These are phyloP conservation scores for Athripsodes cinereus DNA, from an alignment of 2,888 invertebrate species.

Conservation along the genomic window DNA sequence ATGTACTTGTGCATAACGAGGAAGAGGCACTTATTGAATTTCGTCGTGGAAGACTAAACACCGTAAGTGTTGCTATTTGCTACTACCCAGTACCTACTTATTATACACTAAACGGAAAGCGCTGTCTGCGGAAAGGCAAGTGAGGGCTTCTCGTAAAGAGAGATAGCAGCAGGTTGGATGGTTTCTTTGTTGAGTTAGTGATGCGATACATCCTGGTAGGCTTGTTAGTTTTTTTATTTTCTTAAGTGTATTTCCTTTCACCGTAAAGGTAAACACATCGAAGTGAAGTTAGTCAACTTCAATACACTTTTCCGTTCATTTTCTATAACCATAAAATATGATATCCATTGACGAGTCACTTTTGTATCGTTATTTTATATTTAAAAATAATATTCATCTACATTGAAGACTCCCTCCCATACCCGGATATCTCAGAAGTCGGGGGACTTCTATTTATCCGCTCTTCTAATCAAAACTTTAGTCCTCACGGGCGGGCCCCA, in stretches of 20 bases:
- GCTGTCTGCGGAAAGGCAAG: background rate
- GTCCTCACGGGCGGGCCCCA: no score
- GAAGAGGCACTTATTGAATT: background rate
- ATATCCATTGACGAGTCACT: no score
- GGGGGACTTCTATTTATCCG: no score
- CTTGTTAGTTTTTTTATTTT: background rate
- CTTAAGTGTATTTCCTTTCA: background rate
- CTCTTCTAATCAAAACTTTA: no score
- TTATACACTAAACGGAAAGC: background rate
- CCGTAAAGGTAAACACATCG: background rate
- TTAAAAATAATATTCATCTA: no score
- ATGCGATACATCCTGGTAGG: background rate
- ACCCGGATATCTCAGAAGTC: no score
- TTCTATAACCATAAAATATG: no score
- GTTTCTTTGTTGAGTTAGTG: background rate
- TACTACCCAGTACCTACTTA: no score
- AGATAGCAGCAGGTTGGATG: background rate
- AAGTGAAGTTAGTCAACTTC: no score
- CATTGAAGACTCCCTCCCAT: no score
- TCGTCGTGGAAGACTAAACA: slow-evolving; percentile 12
- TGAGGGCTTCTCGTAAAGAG: background rate
- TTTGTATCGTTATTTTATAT: no score
- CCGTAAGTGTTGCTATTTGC: slow-evolving; percentile 2
- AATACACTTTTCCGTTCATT: no score
- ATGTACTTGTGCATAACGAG: background rate